Evolutionary conservation across 2,888 invertebrate species (phyloP).

Genomic region (Agriopis leucophaearia): DNA sequence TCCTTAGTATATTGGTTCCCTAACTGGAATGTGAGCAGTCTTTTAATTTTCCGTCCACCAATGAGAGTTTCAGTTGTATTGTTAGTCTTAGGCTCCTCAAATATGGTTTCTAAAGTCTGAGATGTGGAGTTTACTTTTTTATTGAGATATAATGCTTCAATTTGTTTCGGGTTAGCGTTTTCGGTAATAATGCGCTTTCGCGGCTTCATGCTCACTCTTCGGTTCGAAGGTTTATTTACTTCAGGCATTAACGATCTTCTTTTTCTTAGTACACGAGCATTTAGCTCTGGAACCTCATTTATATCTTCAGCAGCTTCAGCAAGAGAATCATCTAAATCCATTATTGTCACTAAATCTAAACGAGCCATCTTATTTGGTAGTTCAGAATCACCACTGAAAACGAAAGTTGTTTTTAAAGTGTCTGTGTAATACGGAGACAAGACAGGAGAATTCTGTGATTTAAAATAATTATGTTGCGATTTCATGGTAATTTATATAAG

Average conservation of each 20-base stretch:
- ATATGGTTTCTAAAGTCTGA: constrained; percentile 88
- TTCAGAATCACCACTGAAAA: constrained; percentile 71
- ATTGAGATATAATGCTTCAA: constrained; percentile 86
- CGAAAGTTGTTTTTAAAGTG: not conserved
- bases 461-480: not conserved
- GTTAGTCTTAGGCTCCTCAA: constrained; percentile 86
- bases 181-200: constrained; percentile 73
- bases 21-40: constrained; percentile 85
- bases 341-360: constrained; percentile 66
- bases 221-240: constrained; percentile 71
- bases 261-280: constrained; percentile 72
- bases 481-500: not conserved
- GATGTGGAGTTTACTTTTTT: constrained; percentile 83
- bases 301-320: constrained; percentile 49
- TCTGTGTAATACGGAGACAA: too few species aligned
- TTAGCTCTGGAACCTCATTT: constrained; percentile 54
- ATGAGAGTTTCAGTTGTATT: constrained; percentile 75
- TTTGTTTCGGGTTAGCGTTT: constrained; percentile 75
- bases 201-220: constrained; percentile 81
- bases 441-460: too few species aligned
- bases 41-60: constrained; percentile 85
- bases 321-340: constrained; percentile 69
- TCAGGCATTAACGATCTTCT: constrained; percentile 72
- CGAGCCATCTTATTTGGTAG: constrained; percentile 80
- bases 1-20: constrained; percentile 82